Percentiles rank a stretch among this genome's conserved stretches.
These are phyloP conservation scores for Mechanitis mazaeus DNA, from an alignment of 2,888 invertebrate genomes.

Conservation along the genomic window DNA sequence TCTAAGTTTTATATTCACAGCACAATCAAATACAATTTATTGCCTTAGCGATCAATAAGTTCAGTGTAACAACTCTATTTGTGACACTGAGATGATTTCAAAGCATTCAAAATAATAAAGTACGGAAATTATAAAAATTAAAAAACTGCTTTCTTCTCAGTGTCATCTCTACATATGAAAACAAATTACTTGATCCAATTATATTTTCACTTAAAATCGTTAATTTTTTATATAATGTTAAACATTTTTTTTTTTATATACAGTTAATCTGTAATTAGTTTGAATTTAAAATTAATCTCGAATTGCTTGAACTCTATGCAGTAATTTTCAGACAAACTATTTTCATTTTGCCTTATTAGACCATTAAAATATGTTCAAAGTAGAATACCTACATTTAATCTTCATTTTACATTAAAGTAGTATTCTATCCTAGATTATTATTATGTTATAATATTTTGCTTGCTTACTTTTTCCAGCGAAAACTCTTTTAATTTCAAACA, in stretches of 20 bases:
- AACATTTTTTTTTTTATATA: no score
- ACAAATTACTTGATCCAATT: no score
- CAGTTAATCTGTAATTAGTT: no score
- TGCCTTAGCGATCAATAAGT: background rate
- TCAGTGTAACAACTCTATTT: constrained; percentile 3
- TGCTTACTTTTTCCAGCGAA: no score
- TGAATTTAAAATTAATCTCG: no score
- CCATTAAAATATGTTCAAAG: constrained; percentile 1
- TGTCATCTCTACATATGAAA: no score
- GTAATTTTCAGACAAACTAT: background rate
- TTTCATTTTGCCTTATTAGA: background rate
- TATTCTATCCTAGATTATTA: background rate
- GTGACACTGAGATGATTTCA: background rate
- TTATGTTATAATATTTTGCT: background rate
- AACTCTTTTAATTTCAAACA: background rate
- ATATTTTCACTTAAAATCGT: no score
- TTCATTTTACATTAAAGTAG: background rate
- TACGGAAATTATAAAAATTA: no score
- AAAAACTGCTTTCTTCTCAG: no score
- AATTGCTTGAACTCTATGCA: no score
- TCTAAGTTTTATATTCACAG: no score
- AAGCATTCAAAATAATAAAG: background rate
- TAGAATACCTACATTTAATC: background rate
- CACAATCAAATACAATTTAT: background rate
- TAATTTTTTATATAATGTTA: no score